These are phyloP conservation scores for Laothoe populi DNA, from an alignment of 2,888 invertebrate species.

Conservation along the genomic window DNA sequence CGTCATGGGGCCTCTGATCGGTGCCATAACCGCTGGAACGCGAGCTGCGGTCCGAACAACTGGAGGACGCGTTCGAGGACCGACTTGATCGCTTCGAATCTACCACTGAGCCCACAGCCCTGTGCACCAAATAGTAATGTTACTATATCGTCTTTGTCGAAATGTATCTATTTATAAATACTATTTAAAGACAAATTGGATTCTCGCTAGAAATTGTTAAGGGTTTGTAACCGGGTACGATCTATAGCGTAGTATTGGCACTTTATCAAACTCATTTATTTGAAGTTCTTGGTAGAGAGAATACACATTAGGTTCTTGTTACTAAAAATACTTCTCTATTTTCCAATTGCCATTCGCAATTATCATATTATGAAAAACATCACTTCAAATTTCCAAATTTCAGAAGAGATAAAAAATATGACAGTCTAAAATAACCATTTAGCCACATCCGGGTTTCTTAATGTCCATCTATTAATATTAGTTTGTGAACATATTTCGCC, in stretches of 20 bases:
- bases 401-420: conserved; percentile 1
- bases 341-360: too few species aligned
- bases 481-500: conserved; percentile 8
- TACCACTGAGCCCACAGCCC: conserved; percentile 44
- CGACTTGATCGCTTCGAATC: conserved; percentile 76
- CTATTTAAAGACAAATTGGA: background rate
- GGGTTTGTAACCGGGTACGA: background rate
- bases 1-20: conserved; percentile 67
- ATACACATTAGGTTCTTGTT: too few species aligned
- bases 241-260: too few species aligned
- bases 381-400: background rate
- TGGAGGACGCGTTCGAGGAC: conserved; percentile 76
- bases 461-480: conserved; percentile 2
- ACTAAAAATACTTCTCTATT: too few species aligned
- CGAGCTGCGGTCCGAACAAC: conserved; percentile 74
- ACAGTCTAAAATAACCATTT: conserved; percentile 10
- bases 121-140: conserved; percentile 37
- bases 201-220: background rate
- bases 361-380: background rate
- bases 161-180: background rate
- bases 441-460: conserved; percentile 9
- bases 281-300: too few species aligned
- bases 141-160: background rate
- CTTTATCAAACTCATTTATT: too few species aligned
- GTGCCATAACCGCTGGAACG: conserved; percentile 79